A percentile compares a stretch with the other conserved stretches of the same genome.
phyloP scores from a whole-genome alignment of 2,888 invertebrate genomes.

The Hydriomena furcata region DNA sequence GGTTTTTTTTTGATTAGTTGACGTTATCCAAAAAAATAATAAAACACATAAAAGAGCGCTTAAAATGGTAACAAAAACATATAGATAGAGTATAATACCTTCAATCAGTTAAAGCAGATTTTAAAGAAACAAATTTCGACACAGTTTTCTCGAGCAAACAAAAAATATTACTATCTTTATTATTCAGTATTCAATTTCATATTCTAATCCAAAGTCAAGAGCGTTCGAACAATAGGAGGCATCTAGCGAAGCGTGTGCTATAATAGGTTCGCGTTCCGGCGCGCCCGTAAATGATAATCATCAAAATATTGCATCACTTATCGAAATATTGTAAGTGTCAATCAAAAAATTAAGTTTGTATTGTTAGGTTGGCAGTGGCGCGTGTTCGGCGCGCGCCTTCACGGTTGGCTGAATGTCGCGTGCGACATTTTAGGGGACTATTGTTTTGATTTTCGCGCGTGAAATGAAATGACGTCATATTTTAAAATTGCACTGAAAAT shows the following conservation, averaged over 20 bases:
- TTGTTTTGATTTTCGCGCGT: conserved; percentile 74
- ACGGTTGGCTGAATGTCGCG: conserved; percentile 55
- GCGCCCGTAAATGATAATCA: conserved; percentile 70
- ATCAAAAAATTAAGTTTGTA: conserved; percentile 82
- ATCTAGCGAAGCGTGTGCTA: conserved; percentile 60
- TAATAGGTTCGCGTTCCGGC: conserved; percentile 55
- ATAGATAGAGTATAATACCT: too few relatives aligned
- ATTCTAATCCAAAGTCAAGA: conserved; percentile 44
- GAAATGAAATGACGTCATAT: conserved; percentile 57
- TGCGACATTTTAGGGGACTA: conserved; percentile 64
- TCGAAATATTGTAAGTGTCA: conserved; percentile 84
- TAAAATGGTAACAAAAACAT: too few relatives aligned
- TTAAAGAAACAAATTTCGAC: too few relatives aligned
- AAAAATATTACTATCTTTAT: background rate
- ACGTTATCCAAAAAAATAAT: too few relatives aligned
- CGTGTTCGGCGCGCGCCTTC: conserved; percentile 53
- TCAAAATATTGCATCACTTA: conserved; percentile 84
- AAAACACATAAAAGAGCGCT: too few relatives aligned
- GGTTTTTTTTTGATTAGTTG: too few relatives aligned
- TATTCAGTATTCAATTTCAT: conserved; percentile 15
- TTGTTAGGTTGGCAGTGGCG: conserved; percentile 70
- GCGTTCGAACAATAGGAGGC: conserved; percentile 46
- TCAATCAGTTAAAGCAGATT: too few relatives aligned
- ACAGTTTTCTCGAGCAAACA: too few relatives aligned
- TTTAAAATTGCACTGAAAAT: conserved; percentile 30